Conservation (phyloP, 2,113 vertebrate genomes). For the Pachypanchax playfairii region DNA sequence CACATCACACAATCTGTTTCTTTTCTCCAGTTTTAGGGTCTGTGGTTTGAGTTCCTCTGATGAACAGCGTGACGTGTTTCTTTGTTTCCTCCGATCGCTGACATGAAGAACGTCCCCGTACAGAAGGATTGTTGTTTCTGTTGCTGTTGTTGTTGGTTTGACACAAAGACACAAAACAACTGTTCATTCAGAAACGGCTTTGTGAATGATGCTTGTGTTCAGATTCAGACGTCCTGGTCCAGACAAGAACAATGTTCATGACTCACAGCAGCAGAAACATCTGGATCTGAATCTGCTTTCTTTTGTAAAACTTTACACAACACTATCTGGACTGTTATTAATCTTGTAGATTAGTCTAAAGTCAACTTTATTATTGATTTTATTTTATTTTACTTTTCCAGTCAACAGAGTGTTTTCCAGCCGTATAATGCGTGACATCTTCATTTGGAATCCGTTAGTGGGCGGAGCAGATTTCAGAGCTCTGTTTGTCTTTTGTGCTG, state of each 20-base stretch:
- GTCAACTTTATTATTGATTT: too few species aligned
- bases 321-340: background rate
- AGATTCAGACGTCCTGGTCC: slow-evolving; percentile 34
- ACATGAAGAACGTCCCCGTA: slow-evolving; percentile 43
- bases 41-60: slow-evolving; percentile 39
- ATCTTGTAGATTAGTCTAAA: too few species aligned
- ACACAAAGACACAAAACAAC: slow-evolving; percentile 47
- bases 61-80: slow-evolving; percentile 41
- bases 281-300: background rate
- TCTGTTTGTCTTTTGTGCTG: slow-evolving; percentile 60
- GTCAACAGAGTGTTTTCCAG: slow-evolving; percentile 31
- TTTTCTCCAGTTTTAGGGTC: slow-evolving; percentile 24
- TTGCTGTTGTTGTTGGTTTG: slow-evolving; percentile 39
- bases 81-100: slow-evolving; percentile 58
- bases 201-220: slow-evolving; percentile 29
- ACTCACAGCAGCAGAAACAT: slow-evolving; percentile 18
- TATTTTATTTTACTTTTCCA: background rate
- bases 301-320: background rate
- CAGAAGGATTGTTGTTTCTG: slow-evolving; percentile 51
- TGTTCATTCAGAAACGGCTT: slow-evolving; percentile 46
- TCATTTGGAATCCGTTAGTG: slow-evolving; percentile 65
- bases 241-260: slow-evolving; percentile 32
- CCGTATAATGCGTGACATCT: slow-evolving; percentile 52
- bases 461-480: slow-evolving; percentile 54
- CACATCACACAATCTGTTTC: slow-evolving; percentile 52